Evolutionary conservation across 2,888 invertebrate genomes (phyloP), one percentile per base, ranked within the genome.

Genomic region (Volucella zonaria): DNA sequence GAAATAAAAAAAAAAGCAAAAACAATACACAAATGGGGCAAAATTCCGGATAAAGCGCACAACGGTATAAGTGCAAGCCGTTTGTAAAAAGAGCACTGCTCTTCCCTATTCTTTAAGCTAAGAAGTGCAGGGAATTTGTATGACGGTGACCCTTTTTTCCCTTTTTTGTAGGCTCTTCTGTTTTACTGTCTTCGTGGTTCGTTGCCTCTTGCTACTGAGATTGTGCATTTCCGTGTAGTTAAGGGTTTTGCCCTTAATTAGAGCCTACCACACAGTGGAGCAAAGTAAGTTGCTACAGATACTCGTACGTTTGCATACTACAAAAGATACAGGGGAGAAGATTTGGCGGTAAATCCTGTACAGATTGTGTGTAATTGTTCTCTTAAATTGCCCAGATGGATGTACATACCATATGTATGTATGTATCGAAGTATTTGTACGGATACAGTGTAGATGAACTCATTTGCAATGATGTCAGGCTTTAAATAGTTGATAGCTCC

Each of bases 191-290:
- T 67, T 77, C 18, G 42, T 43, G 18, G 56, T 49, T 73, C 61
- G 43, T 64, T 58, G 59, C 45, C 40, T 15, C n/a, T 38, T 31
- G 47, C 23, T 67, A 12, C 43, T 38, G 77, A 77, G 58, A 78
- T 74, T 82, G 82, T 79, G 75, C 75, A 83, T 71, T 83, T 83
- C 83, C 83, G 83, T 83, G 61, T 71, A 61, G 75, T 59, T 75
- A 79, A 83, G 75, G 83, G 79, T 71, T 83, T 76, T 83, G 79
- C 75, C 79, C 83, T 83, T 83, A 82, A 83, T 83, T 83, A 80
- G 52, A 66, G 52, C 71, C 67, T 6, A 31, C 6, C 31, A 31
- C 31, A 31, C 31, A 31, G 2, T 6, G 54, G 56, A 78, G 54
- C 71, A 62, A 1, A 40, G 49, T 31, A 71, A 54, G 66, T 75